Conservation (phyloP, 2,113 vertebrate species). For the Shinisaurus crocodilurus region DNA sequence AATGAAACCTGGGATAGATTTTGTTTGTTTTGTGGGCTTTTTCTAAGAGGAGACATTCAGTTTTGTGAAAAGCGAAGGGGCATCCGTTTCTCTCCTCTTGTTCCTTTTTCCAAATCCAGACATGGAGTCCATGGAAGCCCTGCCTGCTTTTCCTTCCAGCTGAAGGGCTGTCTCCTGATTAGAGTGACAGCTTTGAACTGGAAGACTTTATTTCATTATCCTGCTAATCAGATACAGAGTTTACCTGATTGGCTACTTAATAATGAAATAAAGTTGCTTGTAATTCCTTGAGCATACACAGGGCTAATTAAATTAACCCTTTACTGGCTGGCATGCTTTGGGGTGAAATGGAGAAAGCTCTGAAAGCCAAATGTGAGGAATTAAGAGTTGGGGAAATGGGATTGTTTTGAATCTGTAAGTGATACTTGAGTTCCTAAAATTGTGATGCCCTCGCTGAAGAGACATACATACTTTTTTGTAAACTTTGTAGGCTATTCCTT, state of each 20-base stretch:
- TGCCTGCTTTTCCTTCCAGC: conserved; percentile 68
- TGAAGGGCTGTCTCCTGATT: conserved; percentile 71
- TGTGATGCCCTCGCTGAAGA: not conserved
- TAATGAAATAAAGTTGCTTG: conserved; percentile 80
- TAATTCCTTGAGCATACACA: conserved; percentile 78
- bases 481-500: not conserved
- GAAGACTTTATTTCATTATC: conserved; percentile 79
- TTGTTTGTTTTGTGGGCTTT: not conserved
- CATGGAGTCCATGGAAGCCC: conserved; percentile 61
- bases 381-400: conserved; percentile 4
- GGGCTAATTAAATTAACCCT: conserved; percentile 79
- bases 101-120: conserved; percentile 49
- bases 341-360: conserved; percentile 58
- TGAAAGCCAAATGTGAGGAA: not conserved
- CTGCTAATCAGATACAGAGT: conserved; percentile 75
- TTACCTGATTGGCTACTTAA: conserved; percentile 79
- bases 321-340: conserved; percentile 60
- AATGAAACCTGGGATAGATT: not conserved
- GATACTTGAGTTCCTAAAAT: not conserved
- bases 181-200: conserved; percentile 78
- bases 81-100: conserved; percentile 12
- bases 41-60: not conserved
- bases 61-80: not conserved
- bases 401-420: not conserved
- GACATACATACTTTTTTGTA: accelerated